These are phyloP conservation scores for Linurgus olivaceus DNA, from an alignment of 2,797 vertebrate species.

Conservation along the genomic window DNA sequence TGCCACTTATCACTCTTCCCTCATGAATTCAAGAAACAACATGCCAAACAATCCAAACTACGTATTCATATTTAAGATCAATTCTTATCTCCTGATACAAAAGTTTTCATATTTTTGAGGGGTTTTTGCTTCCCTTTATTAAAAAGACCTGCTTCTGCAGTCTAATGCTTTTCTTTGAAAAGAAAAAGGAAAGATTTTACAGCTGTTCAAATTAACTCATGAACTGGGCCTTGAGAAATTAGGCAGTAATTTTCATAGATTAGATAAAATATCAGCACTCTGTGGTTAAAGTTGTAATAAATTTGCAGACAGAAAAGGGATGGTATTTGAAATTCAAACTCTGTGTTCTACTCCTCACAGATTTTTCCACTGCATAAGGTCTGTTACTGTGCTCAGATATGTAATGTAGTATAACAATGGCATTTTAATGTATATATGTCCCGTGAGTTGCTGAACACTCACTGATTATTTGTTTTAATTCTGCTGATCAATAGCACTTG, in stretches of 20 bases:
- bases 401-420: background rate
- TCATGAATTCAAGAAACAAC: background rate
- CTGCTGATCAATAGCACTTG: background rate
- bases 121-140: background rate
- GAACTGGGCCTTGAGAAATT: constrained; percentile 42
- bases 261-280: constrained; percentile 44
- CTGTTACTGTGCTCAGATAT: background rate
- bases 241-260: constrained; percentile 18
- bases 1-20: background rate
- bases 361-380: background rate
- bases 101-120: background rate
- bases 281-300: background rate
- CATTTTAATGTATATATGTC: background rate
- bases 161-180: background rate
- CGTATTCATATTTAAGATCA: background rate
- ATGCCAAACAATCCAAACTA: background rate
- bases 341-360: background rate
- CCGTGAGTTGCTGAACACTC: background rate
- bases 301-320: background rate
- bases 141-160: background rate
- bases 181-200: background rate
- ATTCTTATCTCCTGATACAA: background rate
- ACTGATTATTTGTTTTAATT: background rate
- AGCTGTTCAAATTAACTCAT: constrained; percentile 40
- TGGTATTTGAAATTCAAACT: background rate